Base-by-base conservation (phyloP, 2,797 vertebrate species). In the Sphenodon punctatus region DNA sequence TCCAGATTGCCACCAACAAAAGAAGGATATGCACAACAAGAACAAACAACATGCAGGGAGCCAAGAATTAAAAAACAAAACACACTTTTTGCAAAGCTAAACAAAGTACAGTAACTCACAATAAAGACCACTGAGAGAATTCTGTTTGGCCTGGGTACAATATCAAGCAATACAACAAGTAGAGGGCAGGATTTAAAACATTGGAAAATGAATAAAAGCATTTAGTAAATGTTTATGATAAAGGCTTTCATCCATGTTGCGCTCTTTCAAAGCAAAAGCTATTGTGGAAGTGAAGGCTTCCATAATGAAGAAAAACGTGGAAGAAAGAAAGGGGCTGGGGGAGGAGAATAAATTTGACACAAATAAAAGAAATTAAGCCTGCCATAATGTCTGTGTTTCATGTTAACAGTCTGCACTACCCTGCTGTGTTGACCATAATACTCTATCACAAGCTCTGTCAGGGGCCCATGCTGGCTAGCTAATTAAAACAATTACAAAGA, bases 401-500 rank as follows among this genome's bases (percentile, higher is more conserved):
- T 85, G 93, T 91, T 90, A 83, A 88, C 78, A 46, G 92, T 76
- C 78, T 80, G 66, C 71, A 68, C 82, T 38, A 87, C 77, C 95
- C 94, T 10, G 91, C 94, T 93, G 95, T 10, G 94, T 49, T 16
- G 59, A 60, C 88, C 78, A 78, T 77, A 93, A 90, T 82, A 59
- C 91, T 87, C 88, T 38, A 79, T 77, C 91, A 45, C 91, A 87
- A 87, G 92, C 93, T 72, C 92, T 68, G 84, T 63, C 93, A 93
- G 87, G 84, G 91, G 91, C 85, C 94, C 97, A 96, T 88, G 92
- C 96, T 90, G 95, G 88, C 96, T 87, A 94, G 96, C 97, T 98
- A 97, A 98, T 99, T 98, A 97, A 97, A 98, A 97, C 96, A 97
- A 97, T 97, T 98, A 97, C 92, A 96, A 93, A 97, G 93, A 98